phyloP scores from a whole-genome alignment of 30 jellyfish, hydroid and myxozoan genomes.

The Aurelia aurita region DNA sequence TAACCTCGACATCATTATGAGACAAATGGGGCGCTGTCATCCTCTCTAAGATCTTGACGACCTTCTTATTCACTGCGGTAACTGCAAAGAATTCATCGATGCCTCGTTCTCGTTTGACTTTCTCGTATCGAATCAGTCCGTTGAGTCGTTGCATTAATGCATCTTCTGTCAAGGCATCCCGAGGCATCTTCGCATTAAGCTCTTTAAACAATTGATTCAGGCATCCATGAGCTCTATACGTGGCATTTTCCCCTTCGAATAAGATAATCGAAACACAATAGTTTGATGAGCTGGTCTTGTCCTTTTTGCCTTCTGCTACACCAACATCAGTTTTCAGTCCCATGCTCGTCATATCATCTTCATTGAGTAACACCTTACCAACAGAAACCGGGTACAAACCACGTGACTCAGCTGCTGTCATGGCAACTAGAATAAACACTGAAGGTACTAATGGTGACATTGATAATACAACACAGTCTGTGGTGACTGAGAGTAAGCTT shows the following conservation, averaged over 20 bases:
- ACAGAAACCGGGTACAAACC: slow-evolving; percentile 62
- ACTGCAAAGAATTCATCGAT: slow-evolving; percentile 59
- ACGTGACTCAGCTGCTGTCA: slow-evolving; percentile 56
- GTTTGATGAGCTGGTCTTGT: slow-evolving; percentile 12
- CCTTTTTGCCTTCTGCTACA: slow-evolving; percentile 2
- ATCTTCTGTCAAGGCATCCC: slow-evolving; percentile 52
- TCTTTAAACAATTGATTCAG: slow-evolving; percentile 16
- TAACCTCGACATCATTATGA: slow-evolving; percentile 51
- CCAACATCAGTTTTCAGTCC: slow-evolving; percentile 30
- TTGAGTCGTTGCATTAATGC: slow-evolving; percentile 23
- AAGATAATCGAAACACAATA: slow-evolving; percentile 54
- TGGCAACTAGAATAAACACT: slow-evolving; percentile 43
- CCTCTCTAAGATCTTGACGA: slow-evolving; percentile 35
- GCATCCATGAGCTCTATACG: slow-evolving; percentile 49
- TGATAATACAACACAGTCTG: slow-evolving; percentile 38
- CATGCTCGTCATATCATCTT: slow-evolving; percentile 30
- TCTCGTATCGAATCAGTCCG: slow-evolving; percentile 40
- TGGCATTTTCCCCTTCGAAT: slow-evolving; percentile 75
- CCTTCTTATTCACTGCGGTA: slow-evolving; percentile 27
- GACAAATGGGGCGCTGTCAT: slow-evolving; percentile 62
- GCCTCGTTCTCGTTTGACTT: slow-evolving; percentile 27
- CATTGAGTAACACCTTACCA: slow-evolving; percentile 47
- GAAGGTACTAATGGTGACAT: slow-evolving; percentile 64
- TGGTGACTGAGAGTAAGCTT: slow-evolving; percentile 27
- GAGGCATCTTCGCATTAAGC: slow-evolving; percentile 43